Evolutionary conservation across 1,140 invertebrate species (phyloP), one percentile per base, ranked within the genome.

Genomic region (Ceratina calcarata): DNA sequence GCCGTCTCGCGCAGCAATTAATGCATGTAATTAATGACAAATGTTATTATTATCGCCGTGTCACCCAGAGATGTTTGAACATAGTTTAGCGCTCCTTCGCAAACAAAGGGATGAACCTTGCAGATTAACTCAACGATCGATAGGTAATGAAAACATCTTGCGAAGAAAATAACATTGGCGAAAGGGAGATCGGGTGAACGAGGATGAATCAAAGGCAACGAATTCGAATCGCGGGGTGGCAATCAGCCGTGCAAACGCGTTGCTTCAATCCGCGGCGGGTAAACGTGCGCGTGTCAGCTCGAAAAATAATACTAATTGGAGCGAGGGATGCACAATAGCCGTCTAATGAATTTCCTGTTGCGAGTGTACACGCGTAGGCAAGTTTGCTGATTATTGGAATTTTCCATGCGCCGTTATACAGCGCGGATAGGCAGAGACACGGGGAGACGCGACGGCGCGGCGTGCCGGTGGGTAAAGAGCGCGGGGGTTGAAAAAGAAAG

Each of bases 381-480:
- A 55, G 67, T 78, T 78, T 71, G 75, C 75, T 71, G 75, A 78
- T 78, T 78, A 78, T 78, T 78, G 75, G 75, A 71, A 78, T 78
- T 78, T 78, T 71, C 67, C 57, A 55, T 55, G 67, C 32, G 60
- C 27, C 22, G 53, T 68, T 64, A 64, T 10, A 45, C 37, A 6
- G 20, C 24, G 57, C n/a, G 13, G 12, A 55, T 16, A 8, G 24
- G 12, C 16, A 7, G 49, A 18, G 7, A 64, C 15, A 20, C 22
- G 60, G 4, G 32, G 10, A 72, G 61, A 64, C 53, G 18, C 53
- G 45, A 3, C 7, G 20, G 13, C 37, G 15, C 13, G 10, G 32
- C 2, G n/a, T n/a, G n/a, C n/a, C n/a, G 57, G 8, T 22, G 4
- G 24, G 45, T 13, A 58, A 7, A 60, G n/a, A 45, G 37, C 37